These are phyloP conservation scores for Gastrophryne carolinensis DNA, from an alignment of 2,797 vertebrate genomes.

Conservation along the genomic window DNA sequence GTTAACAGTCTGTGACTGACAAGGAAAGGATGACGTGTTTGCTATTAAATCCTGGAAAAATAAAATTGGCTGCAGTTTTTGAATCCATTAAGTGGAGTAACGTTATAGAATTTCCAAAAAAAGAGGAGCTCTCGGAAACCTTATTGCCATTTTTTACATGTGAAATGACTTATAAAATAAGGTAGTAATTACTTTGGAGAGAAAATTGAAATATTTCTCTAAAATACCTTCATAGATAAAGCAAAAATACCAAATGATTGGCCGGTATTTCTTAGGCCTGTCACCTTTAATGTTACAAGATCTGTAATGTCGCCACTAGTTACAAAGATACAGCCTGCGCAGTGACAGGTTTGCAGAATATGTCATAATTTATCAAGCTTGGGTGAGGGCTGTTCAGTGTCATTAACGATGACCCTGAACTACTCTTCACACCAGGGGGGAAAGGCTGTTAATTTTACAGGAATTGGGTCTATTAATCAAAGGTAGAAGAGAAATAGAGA, in stretches of 20 bases:
- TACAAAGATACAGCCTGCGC: conserved; percentile 21
- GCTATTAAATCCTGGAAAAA: background rate
- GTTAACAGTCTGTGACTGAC: conserved; percentile 14
- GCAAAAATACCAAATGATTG: conserved; percentile 9
- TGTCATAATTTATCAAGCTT: conserved; percentile 24
- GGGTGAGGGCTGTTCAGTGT: conserved; percentile 6
- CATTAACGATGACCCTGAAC: conserved; percentile 35
- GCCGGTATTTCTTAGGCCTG: conserved; percentile 12
- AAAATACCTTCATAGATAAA: conserved; percentile 26
- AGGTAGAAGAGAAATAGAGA: background rate
- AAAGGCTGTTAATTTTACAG: conserved; percentile 23
- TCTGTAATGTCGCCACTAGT: conserved; percentile 33
- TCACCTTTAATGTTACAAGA: conserved; percentile 13
- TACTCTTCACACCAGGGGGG: conserved; percentile 21
- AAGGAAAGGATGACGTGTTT: background rate
- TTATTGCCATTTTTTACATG: background rate
- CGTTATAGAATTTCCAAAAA: background rate
- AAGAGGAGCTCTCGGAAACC: background rate
- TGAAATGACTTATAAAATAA: conserved; percentile 11
- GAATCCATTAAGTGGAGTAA: background rate
- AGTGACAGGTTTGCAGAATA: conserved; percentile 27
- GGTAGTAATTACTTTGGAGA: background rate
- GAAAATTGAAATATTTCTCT: background rate
- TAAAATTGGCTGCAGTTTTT: conserved; percentile 11
- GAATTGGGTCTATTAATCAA: conserved; percentile 28